These are phyloP conservation scores for Harpalus rufipes DNA, from an alignment of 2,888 invertebrate species.

Conservation along the genomic window DNA sequence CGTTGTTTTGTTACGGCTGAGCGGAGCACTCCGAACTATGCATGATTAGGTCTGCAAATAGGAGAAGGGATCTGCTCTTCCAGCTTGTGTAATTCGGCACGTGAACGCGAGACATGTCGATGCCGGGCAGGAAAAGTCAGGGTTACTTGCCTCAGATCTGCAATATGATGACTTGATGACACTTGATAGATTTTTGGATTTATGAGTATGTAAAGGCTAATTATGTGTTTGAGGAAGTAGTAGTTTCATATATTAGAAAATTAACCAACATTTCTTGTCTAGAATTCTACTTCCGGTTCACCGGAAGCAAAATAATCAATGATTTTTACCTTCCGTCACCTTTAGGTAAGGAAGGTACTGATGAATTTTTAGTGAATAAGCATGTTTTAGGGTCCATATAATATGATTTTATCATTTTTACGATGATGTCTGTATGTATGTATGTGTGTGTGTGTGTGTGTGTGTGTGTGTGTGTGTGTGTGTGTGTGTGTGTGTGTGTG, in stretches of 20 bases:
- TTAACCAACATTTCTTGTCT: too few relatives aligned
- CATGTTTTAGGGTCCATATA: too few relatives aligned
- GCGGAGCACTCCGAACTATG: conserved; percentile 54
- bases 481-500: too few relatives aligned
- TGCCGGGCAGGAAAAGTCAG: conserved; percentile 58
- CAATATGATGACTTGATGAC: neutral
- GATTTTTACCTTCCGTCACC: too few relatives aligned
- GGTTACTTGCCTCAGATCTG: conserved; percentile 30
- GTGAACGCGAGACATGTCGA: conserved; percentile 57
- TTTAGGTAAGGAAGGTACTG: too few relatives aligned
- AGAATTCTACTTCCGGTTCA: too few relatives aligned
- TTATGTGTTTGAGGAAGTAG: neutral
- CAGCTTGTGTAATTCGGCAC: conserved; percentile 65
- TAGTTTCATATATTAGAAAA: neutral
- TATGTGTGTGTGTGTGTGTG: too few relatives aligned
- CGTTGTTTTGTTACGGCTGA: conserved; percentile 55
- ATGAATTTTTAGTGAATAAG: too few relatives aligned
- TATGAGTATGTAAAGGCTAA: conserved; percentile 7
- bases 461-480: too few relatives aligned
- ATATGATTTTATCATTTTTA: too few relatives aligned
- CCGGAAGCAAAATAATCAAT: too few relatives aligned
- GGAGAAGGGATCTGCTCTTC: conserved; percentile 65
- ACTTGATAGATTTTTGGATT: neutral
- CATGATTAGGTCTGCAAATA: conserved; percentile 53
- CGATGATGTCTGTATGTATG: too few relatives aligned